These are phyloP conservation scores for Drosophila lutescens DNA, from an alignment of 2,888 invertebrate species.

Conservation along the genomic window DNA sequence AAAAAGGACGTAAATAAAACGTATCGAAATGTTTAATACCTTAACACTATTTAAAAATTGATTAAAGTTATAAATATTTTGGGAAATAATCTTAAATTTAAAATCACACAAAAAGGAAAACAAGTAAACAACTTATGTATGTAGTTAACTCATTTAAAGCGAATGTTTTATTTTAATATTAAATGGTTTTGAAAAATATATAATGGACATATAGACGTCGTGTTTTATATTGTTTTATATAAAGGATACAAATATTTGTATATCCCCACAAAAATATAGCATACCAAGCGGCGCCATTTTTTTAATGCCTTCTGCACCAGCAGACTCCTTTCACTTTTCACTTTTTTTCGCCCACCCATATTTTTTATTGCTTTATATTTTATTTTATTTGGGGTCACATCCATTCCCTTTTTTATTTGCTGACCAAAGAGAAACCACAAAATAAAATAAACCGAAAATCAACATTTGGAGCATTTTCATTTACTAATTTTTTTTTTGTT, in stretches of 20 bases:
- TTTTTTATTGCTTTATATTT: conserved; percentile 57
- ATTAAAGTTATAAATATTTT: too few relatives aligned
- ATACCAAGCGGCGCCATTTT: conserved; percentile 55
- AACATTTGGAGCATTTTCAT: conserved; percentile 58
- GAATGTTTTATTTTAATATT: too few relatives aligned
- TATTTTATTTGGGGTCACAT: conserved; percentile 38
- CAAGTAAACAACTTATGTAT: too few relatives aligned
- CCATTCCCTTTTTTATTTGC: conserved; percentile 54
- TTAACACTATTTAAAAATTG: too few relatives aligned
- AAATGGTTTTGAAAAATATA: too few relatives aligned
- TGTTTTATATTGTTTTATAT: too few relatives aligned
- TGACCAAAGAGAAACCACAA: conserved; percentile 37
- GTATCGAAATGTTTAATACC: conserved; percentile 4
- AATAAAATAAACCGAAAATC: conserved; percentile 19
- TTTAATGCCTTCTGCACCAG: conserved; percentile 55
- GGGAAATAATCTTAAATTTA: too few relatives aligned
- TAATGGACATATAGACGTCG: too few relatives aligned
- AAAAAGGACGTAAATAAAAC: conserved; percentile 16
- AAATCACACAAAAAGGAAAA: too few relatives aligned
- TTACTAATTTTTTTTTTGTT: conserved; percentile 71
- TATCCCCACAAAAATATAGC: conserved; percentile 24
- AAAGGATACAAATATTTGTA: neutral
- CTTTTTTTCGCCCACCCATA: conserved; percentile 42
- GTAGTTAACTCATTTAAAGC: too few relatives aligned
- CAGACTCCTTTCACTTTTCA: conserved; percentile 54